A percentile compares a stretch with the other conserved stretches of the same genome.
phyloP scores from a whole-genome alignment of 2,797 vertebrate species.

The Nannoperca obscura region DNA sequence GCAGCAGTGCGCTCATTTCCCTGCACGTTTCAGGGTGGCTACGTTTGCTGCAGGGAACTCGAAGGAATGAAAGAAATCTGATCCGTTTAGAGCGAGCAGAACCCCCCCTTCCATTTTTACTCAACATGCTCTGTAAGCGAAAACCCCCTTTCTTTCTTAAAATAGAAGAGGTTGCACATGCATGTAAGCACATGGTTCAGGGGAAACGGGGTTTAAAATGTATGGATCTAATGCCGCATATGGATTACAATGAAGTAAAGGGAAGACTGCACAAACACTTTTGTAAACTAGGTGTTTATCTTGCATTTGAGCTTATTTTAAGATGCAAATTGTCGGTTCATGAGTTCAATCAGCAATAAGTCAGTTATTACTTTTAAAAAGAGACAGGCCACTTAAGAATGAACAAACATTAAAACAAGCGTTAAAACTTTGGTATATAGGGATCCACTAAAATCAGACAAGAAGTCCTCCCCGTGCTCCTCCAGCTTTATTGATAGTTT shows the following conservation, averaged over 20 bases:
- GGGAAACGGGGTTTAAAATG: background rate
- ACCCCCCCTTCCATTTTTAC: background rate
- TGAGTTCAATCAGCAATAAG: background rate
- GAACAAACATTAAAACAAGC: background rate
- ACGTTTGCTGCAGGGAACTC: conserved; percentile 39
- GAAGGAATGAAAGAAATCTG: background rate
- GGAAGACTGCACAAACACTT: background rate
- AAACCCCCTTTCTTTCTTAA: too few relatives aligned
- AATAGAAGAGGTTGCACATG: background rate
- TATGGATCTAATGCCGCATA: background rate
- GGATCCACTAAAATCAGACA: conserved; percentile 57
- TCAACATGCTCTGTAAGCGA: background rate
- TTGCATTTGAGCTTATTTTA: background rate
- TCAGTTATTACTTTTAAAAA: background rate
- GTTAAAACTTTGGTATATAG: too few relatives aligned
- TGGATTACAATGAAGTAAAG: background rate
- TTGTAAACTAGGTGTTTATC: too few relatives aligned
- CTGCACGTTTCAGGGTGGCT: background rate
- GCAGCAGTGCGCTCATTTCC: background rate
- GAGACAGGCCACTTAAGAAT: background rate
- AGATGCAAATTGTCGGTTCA: background rate
- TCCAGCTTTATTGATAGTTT: conserved; percentile 99
- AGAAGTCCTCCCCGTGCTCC: conserved; percentile 95
- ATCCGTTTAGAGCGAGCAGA: background rate
- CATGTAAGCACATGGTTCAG: background rate